Evolutionary conservation across 2,797 vertebrate genomes (phyloP), one percentile per base, ranked within the genome.

Genomic region (Lates japonicus): DNA sequence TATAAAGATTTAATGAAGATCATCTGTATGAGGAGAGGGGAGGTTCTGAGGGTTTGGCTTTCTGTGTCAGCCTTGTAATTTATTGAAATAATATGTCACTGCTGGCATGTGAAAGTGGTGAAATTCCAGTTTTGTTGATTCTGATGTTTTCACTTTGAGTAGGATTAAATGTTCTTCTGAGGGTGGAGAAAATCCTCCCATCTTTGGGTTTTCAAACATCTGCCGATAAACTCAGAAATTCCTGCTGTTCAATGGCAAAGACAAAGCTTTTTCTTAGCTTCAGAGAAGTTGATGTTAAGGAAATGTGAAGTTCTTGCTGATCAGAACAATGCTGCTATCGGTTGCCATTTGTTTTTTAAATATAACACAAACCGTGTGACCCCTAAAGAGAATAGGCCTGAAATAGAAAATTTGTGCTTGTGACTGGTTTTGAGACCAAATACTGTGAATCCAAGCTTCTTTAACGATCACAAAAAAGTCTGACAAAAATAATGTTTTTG

Each of bases 1-100:
- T 86, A 74, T 83, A 80, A 70, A 74, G 76, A 48, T 87, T 87
- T 93, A 93, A 94, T 93, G 90, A 88, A 92, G 90, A 89, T 94
- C 90, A 91, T 92, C 83, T 94, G 93, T 78, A 67, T 70, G 70
- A 90, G 78, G 69, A 72, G 74, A 67, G 17, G 42, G 58, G 77
- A 67, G 44, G 42, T 42, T 75, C 25, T 58, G 64, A 51, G 70
- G 61, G 67, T 58, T 76, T 62, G 66, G 76, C 52, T 80, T 49
- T 85, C 55, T 78, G 49, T 79, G 78, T 90, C 77, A 61, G 85
- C 52, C 29, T 31, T 70, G 31, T 57, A 60, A 90, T 91, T 78
- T 87, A 80, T 86, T 71, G 64, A 70, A 86, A 73, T 81, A 82
- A 86, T 87, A 77, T 64, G 78, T 87, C 17, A 35, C 39, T 81